phyloP scores from a whole-genome alignment of 2,888 invertebrate species.

The Timandra comae region DNA sequence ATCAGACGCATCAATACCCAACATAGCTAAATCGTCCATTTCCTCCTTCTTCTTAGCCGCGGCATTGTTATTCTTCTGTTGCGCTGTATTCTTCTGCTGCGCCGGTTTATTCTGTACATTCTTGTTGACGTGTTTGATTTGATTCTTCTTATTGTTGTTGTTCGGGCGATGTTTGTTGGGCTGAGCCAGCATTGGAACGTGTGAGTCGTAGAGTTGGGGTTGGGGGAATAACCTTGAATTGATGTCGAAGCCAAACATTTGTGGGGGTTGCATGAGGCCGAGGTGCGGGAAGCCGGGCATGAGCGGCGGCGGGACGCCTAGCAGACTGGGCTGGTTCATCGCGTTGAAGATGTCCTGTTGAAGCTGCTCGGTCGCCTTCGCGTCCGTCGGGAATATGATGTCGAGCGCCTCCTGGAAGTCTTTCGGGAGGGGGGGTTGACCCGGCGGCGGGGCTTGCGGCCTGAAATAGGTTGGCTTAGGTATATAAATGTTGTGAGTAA shows the following conservation, averaged over 20 bases:
- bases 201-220: conserved; percentile 57
- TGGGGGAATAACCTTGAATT: conserved; percentile 46
- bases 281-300: conserved; percentile 25
- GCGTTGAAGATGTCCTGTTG: conserved; percentile 25
- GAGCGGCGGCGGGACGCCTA: conserved; percentile 23
- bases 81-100: conserved; percentile 4
- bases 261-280: conserved; percentile 25
- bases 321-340: conserved; percentile 30
- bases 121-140: conserved; percentile 9
- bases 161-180: conserved; percentile 16
- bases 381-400: conserved; percentile 77
- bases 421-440: conserved; percentile 66
- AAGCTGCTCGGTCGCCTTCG: conserved; percentile 30
- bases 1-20: conserved; percentile 91
- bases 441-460: conserved; percentile 20
- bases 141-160: conserved; percentile 23
- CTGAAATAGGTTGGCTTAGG: too few species aligned
- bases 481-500: too few species aligned
- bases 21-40: conserved; percentile 86
- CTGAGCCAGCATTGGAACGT: conserved; percentile 48
- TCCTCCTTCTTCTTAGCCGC: conserved; percentile 64
- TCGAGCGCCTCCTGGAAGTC: conserved; percentile 82
- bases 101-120: conserved; percentile 3
- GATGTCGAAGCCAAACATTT: conserved; percentile 59
- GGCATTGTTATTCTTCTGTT: conserved; percentile 21